Evolutionary conservation across 2,797 vertebrate genomes (phyloP).

Genomic region (Mico argentatus): DNA sequence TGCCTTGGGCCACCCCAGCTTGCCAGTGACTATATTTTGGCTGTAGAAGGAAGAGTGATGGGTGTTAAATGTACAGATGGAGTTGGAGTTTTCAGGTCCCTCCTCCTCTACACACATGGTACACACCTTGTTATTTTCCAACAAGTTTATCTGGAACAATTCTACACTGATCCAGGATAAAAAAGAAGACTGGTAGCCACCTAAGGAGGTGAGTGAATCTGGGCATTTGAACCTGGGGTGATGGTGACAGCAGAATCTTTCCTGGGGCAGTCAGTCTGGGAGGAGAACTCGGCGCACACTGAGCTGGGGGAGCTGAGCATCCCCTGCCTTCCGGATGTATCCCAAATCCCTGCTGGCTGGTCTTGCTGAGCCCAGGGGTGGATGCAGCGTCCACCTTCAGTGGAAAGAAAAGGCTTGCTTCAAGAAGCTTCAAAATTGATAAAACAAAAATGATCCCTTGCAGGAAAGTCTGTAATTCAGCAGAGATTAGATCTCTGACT

Average conservation of each 20-base stretch:
- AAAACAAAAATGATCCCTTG: not conserved
- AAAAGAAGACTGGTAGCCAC: not conserved
- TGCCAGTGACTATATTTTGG: not conserved
- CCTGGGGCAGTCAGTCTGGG: not conserved
- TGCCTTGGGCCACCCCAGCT: not conserved
- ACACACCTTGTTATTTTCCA: not conserved
- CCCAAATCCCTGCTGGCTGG: not conserved
- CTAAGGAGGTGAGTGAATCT: not conserved
- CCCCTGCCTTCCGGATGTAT: no score
- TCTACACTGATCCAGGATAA: not conserved
- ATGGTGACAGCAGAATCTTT: not conserved
- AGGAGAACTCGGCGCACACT: not conserved
- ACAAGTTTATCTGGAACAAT: not conserved
- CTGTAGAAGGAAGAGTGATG: not conserved
- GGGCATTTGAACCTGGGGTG: not conserved
- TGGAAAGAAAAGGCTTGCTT: not conserved
- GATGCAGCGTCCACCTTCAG: not conserved
- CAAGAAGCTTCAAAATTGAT: not conserved
- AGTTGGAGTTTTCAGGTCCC: not conserved
- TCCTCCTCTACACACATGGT: not conserved
- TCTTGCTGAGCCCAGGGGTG: not conserved
- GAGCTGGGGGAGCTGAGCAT: accelerated
- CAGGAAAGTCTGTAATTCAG: not conserved
- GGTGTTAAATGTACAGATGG: not conserved
- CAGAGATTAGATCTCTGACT: not conserved